These are phyloP conservation scores for Calephelis virginiensis DNA, from an alignment of 1,140 invertebrate species.

Conservation along the genomic window DNA sequence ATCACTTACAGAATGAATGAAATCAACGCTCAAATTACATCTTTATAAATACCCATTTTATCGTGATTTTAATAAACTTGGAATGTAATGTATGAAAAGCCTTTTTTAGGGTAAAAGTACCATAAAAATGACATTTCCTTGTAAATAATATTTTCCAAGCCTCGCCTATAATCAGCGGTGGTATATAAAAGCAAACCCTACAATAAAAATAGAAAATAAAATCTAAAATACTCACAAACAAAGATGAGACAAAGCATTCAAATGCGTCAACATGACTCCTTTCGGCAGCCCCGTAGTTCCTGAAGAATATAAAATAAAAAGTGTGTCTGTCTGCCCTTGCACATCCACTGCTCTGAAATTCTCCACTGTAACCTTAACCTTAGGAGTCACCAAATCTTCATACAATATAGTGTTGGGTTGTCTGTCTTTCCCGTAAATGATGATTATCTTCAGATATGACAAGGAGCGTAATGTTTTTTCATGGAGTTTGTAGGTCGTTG, in stretches of 20 bases:
- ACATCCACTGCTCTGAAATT: conserved; percentile 50
- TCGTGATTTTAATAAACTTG: too few species aligned
- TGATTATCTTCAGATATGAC: conserved; percentile 35
- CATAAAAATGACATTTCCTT: too few species aligned
- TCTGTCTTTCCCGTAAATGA: conserved; percentile 39
- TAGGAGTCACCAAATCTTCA: conserved; percentile 31
- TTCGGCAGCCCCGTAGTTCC: conserved; percentile 89
- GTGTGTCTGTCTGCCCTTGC: conserved; percentile 50
- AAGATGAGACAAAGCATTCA: conserved; percentile 77
- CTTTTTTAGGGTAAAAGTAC: too few species aligned
- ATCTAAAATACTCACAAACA: conserved; percentile 32
- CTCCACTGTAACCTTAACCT: conserved; percentile 25
- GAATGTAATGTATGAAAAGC: too few species aligned
- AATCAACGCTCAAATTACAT: too few species aligned
- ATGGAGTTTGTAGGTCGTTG: conserved; percentile 36
- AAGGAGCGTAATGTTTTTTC: conserved; percentile 33
- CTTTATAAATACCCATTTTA: too few species aligned
- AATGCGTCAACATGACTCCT: conserved; percentile 85
- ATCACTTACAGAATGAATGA: too few species aligned
- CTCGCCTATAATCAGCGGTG: too few species aligned
- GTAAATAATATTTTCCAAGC: too few species aligned
- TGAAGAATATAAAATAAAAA: conserved; percentile 79
- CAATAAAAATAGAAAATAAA: not conserved
- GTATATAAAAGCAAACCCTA: too few species aligned
- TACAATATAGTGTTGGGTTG: conserved; percentile 30